Conservation (phyloP, 2,113 vertebrate genomes). For the Mesoclemmys tuberculata region DNA sequence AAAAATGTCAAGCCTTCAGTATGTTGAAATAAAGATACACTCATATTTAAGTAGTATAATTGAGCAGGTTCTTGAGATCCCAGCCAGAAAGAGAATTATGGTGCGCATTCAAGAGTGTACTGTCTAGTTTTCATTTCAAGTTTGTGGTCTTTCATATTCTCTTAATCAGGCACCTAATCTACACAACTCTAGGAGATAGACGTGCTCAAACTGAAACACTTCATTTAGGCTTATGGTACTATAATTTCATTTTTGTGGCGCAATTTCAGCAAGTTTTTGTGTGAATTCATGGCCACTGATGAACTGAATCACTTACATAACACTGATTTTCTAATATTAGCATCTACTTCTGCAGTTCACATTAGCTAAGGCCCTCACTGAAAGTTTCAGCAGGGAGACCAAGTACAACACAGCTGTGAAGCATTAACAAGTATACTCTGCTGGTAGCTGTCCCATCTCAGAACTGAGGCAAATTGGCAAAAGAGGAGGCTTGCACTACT, state of each 20-base stretch:
- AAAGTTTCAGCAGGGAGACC: background rate
- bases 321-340: background rate
- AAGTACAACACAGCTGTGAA: background rate
- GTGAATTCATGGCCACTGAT: background rate
- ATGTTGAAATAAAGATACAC: slow-evolving; percentile 60
- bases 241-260: slow-evolving; percentile 62
- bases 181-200: slow-evolving; percentile 66
- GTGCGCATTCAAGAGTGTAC: slow-evolving; percentile 70
- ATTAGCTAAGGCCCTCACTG: background rate
- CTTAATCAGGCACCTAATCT: slow-evolving; percentile 73
- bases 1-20: slow-evolving; percentile 53
- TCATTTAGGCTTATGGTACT: slow-evolving; percentile 63
- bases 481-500: background rate
- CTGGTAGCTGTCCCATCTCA: background rate
- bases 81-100: slow-evolving; percentile 72
- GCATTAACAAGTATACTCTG: accelerated
- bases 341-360: background rate
- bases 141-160: slow-evolving; percentile 70
- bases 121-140: slow-evolving; percentile 72
- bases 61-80: slow-evolving; percentile 69
- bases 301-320: background rate
- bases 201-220: slow-evolving; percentile 65
- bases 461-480: background rate
- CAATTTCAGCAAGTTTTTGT: slow-evolving; percentile 49
- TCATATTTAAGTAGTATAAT: slow-evolving; percentile 60